These are phyloP conservation scores for Lagria hirta DNA, from an alignment of 2,888 invertebrate species.

Conservation along the genomic window DNA sequence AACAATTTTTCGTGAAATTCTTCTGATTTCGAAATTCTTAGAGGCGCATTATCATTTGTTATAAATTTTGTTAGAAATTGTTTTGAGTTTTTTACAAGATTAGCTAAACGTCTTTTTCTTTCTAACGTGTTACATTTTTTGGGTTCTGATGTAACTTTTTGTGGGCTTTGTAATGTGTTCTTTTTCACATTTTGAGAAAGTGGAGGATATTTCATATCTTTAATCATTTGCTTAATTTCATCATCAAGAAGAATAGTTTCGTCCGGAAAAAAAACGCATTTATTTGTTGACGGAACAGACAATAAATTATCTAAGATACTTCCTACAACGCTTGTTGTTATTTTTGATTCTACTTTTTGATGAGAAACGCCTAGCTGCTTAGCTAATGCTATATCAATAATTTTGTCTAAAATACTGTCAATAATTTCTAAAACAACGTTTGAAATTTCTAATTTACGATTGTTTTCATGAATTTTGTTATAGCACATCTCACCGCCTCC, in stretches of 20 bases:
- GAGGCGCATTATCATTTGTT: conserved; percentile 40
- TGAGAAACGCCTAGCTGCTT: neutral
- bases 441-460: conserved; percentile 7
- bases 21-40: conserved; percentile 37
- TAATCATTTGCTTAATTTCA: conserved; percentile 30
- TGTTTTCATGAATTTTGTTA: conserved; percentile 14
- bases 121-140: conserved; percentile 47
- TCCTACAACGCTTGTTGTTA: conserved; percentile 30
- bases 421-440: conserved; percentile 45
- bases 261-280: conserved; percentile 4
- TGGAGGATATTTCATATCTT: conserved; percentile 32
- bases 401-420: conserved; percentile 50
- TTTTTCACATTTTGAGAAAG: conserved; percentile 35
- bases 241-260: conserved; percentile 26
- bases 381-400: conserved; percentile 18
- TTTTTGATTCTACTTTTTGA: conserved; percentile 18
- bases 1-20: conserved; percentile 40
- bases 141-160: conserved; percentile 20
- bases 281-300: conserved; percentile 9
- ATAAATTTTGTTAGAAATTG: conserved; percentile 42
- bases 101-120: conserved; percentile 53
- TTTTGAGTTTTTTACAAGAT: conserved; percentile 51
- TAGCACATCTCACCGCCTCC: conserved; percentile 32
- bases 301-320: conserved; percentile 34
- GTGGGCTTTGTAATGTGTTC: conserved; percentile 33